Base-by-base conservation (phyloP, 2,113 vertebrate species). In the Dicrurus megarhynchus region DNA sequence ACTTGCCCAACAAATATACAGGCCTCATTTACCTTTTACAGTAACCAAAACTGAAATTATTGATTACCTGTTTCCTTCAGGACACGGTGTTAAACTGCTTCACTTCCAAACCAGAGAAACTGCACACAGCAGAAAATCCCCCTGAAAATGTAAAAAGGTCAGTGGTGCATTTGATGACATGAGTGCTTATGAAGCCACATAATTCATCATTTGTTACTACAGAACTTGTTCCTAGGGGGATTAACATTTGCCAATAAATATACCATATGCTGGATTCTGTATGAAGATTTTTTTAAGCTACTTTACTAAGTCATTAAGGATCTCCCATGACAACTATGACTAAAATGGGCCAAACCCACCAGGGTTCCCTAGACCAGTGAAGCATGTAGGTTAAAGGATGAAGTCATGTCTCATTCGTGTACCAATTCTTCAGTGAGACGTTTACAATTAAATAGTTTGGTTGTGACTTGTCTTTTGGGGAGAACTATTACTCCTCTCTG, bases 121-220 rank as follows among this genome's bases (percentile, higher is more conserved):
- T 96, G 87, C 79, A 73, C 67, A 94, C 55, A 94, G 95, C 76
- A 97, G 76, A 97, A 97, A 96, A 93, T 95, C 81, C 91, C 93
- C 89, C 44, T 84, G 96, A 97, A 97, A 97, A 97, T 93, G 92
- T 96, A 97, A 96, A 97, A 96, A 97, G 93, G 96, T 97, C 97
- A 97, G 57, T 93, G 92, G 93, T 97, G 93, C 93, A 80, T 94
- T 96, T 97, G 95, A 97, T 94, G 95, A 97, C 95, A 95, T 96
- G 94, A 93, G 69, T 77, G 87, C 87, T 97, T 97, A 94, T 90
- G 90, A 97, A 97, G 93, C 95, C 90, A 94, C 84, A 95, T 97
- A 97, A 97, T 97, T 97, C 93, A 97, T 97, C 97, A 97, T 97
- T 97, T 97, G 95, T 97, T 96, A 84, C 94, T 93, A 92, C 79